Evolutionary conservation across 2,888 invertebrate species (phyloP).

Genomic region (Nephrocerus scutellatus): DNA sequence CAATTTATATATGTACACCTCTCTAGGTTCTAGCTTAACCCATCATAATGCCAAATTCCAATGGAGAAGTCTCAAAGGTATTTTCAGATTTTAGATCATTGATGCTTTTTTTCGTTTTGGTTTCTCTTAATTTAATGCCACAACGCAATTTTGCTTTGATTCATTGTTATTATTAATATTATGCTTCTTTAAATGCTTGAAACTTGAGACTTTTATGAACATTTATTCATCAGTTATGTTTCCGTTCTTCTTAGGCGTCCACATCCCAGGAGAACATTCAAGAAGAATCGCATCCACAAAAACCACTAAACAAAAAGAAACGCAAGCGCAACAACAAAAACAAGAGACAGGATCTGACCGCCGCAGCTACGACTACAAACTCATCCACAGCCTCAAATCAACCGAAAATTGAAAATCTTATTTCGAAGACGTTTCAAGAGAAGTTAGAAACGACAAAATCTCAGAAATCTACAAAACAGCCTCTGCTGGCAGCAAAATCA

Average conservation of each 20-base stretch:
- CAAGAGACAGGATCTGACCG: too few species aligned
- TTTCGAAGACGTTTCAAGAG: slow-evolving; percentile 23
- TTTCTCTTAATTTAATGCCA: background rate
- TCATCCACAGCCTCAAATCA: slow-evolving; percentile 15
- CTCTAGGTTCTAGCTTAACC: too few species aligned
- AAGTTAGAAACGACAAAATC: slow-evolving; percentile 10
- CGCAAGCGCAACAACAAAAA: slow-evolving; percentile 19
- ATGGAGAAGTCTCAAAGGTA: slow-evolving; percentile 19
- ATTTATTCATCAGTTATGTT: background rate
- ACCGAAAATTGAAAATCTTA: slow-evolving; percentile 22
- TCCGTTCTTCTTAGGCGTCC: slow-evolving; percentile 2
- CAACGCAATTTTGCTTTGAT: background rate
- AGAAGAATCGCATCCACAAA: slow-evolving; percentile 6
- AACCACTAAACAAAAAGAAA: slow-evolving; percentile 10
- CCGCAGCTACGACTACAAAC: too few species aligned
- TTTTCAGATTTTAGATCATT: background rate
- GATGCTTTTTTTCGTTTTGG: background rate
- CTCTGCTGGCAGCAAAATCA: background rate
- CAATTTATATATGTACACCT: too few species aligned
- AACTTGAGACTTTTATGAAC: too few species aligned
- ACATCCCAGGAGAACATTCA: too few species aligned
- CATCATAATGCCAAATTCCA: slow-evolving; percentile 17
- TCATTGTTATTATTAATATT: too few species aligned
- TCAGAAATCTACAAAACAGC: background rate
- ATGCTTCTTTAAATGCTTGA: too few species aligned